Conservation (phyloP, 2,113 vertebrate species). For the Protomyctophum bolini region DNA sequence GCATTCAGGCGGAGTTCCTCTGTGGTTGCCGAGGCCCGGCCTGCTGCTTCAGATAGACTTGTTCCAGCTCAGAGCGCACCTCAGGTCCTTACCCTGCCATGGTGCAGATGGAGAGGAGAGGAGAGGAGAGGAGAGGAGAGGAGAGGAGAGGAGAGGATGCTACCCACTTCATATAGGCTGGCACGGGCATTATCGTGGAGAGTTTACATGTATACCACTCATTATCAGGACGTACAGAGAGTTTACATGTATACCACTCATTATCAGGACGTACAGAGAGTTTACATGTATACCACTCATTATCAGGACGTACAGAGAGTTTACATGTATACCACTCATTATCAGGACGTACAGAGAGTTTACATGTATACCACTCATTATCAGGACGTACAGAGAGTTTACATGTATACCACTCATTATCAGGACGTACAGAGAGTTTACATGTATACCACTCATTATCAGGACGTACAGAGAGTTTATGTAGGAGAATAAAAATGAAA, state of each 20-base stretch:
- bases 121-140: slow-evolving; percentile 49
- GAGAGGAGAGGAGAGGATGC: slow-evolving; percentile 51
- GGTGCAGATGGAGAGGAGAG: slow-evolving; percentile 72
- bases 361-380: slow-evolving; percentile 56
- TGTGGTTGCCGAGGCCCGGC: slow-evolving; percentile 70
- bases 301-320: too few relatives aligned
- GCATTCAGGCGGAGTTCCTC: slow-evolving; percentile 70
- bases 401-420: too few relatives aligned
- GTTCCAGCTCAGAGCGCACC: slow-evolving; percentile 77
- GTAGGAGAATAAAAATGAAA: too few relatives aligned
- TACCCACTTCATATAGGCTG: slow-evolving; percentile 58
- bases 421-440: too few relatives aligned
- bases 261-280: too few relatives aligned
- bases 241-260: slow-evolving; percentile 62
- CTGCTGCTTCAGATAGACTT: slow-evolving; percentile 81
- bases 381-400: too few relatives aligned
- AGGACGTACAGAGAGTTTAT: too few relatives aligned
- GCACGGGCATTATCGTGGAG: slow-evolving; percentile 56
- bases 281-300: too few relatives aligned
- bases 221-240: slow-evolving; percentile 48
- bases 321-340: too few relatives aligned
- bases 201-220: slow-evolving; percentile 62
- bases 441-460: too few relatives aligned
- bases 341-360: too few relatives aligned
- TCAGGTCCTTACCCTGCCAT: slow-evolving; percentile 70